Evolutionary conservation across 1,140 invertebrate genomes (phyloP).

Genomic region (Sarcophaga bullata): DNA sequence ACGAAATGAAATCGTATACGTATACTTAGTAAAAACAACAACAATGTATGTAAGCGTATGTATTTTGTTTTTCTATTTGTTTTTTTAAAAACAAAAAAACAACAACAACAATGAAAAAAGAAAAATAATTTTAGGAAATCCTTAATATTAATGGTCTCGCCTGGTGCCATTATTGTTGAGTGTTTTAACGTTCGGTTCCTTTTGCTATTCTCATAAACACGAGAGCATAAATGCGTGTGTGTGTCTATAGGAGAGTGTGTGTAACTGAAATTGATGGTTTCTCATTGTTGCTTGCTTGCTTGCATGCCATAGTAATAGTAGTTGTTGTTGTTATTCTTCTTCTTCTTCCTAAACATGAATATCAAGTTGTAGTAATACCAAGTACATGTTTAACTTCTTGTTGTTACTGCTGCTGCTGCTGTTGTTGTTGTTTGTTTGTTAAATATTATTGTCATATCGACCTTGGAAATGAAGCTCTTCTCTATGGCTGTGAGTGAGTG

Average conservation of each 20-base stretch:
- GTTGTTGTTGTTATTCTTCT: not conserved
- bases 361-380: not conserved
- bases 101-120: not conserved
- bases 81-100: not conserved
- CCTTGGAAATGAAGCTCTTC: constrained; percentile 31
- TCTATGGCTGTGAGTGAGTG: not conserved
- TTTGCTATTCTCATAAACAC: too few species aligned
- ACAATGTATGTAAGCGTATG: not conserved
- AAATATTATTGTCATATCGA: constrained; percentile 32
- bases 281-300: not conserved
- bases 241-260: not conserved
- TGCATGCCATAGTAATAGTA: too few species aligned
- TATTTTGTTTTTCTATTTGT: too few species aligned
- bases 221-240: not conserved
- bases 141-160: constrained; percentile 40
- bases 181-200: too few species aligned
- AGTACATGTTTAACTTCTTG: constrained; percentile 20
- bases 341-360: not conserved
- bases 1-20: not conserved
- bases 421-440: constrained; percentile 25
- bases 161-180: constrained; percentile 21
- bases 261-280: not conserved
- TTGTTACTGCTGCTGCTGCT: constrained; percentile 5
- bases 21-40: not conserved
- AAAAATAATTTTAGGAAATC: constrained; percentile 39